Base-by-base conservation (phyloP, 2,797 vertebrate species). In the Glyptemys insculpta region DNA sequence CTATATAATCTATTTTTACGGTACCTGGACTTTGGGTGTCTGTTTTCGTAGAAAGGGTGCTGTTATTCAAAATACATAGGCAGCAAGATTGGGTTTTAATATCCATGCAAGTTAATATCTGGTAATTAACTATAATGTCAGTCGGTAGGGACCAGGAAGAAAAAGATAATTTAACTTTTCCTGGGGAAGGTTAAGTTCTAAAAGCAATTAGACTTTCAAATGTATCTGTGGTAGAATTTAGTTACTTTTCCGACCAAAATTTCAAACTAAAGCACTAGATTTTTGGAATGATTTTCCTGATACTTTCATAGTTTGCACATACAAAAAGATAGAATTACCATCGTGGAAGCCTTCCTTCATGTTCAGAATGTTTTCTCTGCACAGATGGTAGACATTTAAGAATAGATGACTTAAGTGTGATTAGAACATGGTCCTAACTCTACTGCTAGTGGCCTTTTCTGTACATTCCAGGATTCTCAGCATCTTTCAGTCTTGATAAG, bases 41-140 rank as follows among this genome's bases (percentile, higher is more conserved):
- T 95, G 68, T 88, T 92, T 92, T 83, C 80, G 31, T 87, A 37
- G 49, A 87, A 93, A 92, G 37, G 68, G 80, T 49, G 4, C 56
- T 92, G 91, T 93, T 41, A 74, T 6, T 95, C 91, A 87, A 93
- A 80, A 86, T 74, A 92, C 94, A 44, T 85, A 78, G 84, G 34
- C 54, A 41, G 56, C 52, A 91, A 87, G 54, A 37, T 79, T 86
- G 83, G 19, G 37, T 29, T 95, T 95, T 97, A 88, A 79, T 88
- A 23, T 83, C 57, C 85, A 1, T 57, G 37, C 53, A 83, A 87
- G 52, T 95, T 91, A n/a, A 80, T 76, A 85, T 95, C 65, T 31
- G 25, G 25, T 56, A 78, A 41, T 87, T 80, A 92, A 86, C 56
- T 1, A n/a, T 47, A 18, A 52, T 57, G 88, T 90, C 79, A 44